Evolutionary conservation across 2,113 vertebrate genomes (phyloP).

Genomic region (Eclectus roratus): DNA sequence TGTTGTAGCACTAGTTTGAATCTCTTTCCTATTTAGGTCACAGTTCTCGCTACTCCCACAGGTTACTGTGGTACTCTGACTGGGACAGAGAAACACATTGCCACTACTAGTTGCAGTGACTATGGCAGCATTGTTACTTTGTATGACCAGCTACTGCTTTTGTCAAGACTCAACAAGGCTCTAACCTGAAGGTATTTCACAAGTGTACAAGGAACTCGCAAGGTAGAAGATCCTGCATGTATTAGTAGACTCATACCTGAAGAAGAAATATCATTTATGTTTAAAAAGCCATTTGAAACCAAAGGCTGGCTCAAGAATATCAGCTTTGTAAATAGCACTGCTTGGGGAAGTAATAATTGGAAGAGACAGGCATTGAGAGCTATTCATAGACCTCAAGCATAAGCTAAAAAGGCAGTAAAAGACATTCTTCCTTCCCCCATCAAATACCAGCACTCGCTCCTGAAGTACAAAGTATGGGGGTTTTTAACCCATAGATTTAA

Average conservation of each 20-base stretch:
- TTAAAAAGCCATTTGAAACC: neutral
- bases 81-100: neutral
- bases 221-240: neutral
- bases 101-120: neutral
- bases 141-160: neutral
- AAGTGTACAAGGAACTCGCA: neutral
- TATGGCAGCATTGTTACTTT: neutral
- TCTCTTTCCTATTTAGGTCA: conserved; percentile 41
- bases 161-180: neutral
- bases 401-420: neutral
- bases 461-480: neutral
- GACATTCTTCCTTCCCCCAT: neutral
- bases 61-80: neutral
- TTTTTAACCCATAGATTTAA: neutral
- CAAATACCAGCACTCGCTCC: neutral
- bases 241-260: neutral
- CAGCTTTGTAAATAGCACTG: neutral
- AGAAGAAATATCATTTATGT: neutral
- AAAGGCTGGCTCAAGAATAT: neutral
- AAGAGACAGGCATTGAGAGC: neutral
- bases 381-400: neutral
- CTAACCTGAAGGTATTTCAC: neutral
- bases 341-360: neutral
- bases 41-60: neutral
- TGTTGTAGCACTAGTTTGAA: neutral